Percentiles rank a stretch among this genome's conserved stretches.
Evolutionary conservation across 2,113 vertebrate genomes (phyloP).

Genomic region (Marmota flaviventris): DNA sequence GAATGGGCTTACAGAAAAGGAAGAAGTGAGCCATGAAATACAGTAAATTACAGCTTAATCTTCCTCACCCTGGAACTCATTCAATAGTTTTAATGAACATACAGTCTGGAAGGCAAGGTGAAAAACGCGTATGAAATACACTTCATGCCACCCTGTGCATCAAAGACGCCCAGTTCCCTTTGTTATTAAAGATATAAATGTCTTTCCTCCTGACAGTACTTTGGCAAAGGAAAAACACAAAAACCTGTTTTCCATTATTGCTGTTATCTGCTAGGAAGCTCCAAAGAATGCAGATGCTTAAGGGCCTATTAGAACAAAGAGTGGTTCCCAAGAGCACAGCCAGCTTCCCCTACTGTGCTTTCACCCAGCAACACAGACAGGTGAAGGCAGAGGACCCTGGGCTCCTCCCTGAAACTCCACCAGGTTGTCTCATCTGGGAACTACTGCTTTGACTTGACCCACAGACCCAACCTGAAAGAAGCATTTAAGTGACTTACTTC

Average conservation of each 20-base stretch:
- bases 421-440: neutral
- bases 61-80: constrained; percentile 52
- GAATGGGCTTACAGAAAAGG: constrained; percentile 59
- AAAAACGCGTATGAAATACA: constrained; percentile 54
- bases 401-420: neutral
- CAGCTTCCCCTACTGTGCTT: neutral
- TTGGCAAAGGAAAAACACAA: neutral
- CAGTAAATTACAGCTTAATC: constrained; percentile 75
- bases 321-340: neutral
- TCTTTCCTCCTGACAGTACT: neutral
- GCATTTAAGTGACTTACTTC: constrained; percentile 65
- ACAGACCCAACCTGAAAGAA: constrained; percentile 37
- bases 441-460: neutral
- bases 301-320: neutral
- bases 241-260: constrained; percentile 17
- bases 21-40: constrained; percentile 51
- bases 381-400: neutral
- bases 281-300: constrained; percentile 9
- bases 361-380: neutral
- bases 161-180: constrained; percentile 43
- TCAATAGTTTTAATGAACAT: constrained; percentile 70
- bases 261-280: neutral
- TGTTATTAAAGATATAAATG: constrained; percentile 63
- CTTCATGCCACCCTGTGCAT: neutral
- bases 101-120: constrained; percentile 62